Base-by-base conservation (phyloP, 2,888 invertebrate species). In the Ischnus inquisitorius region DNA sequence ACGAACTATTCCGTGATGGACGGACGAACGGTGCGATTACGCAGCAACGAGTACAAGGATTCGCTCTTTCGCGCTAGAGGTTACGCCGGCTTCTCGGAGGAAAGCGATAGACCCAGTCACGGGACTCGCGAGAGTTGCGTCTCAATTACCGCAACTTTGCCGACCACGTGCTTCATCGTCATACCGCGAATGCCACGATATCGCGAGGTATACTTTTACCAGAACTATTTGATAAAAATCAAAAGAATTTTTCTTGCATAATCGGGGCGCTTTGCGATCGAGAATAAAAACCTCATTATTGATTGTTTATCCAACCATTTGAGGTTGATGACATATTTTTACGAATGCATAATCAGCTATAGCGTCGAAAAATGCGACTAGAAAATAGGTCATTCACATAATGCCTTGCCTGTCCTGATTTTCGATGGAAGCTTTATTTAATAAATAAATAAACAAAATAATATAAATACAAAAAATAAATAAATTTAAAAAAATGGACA, bases 11-110 rank as follows among this genome's bases (percentile, higher is more conserved):
- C 64, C 22, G 82, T 69, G 78, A 78, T 68, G 78, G 72, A 83
- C 79, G 54, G 65, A 83, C 64, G 69, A 75, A 79, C 75, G 72
- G 77, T 72, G 43, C 75, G 75, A 65, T 83, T 83, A 83, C 74
- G 79, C 75, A 57, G 79, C 79, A 83, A 83, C 65, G 79, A 71
- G 83, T 71, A 83, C 83, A 83, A 83, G 83, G 83, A 75, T 83
- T 79, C 28, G 41, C 48, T 83, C 41, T 75, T 46, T 43, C 79
- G 83, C 46, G 5, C n/a, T n/a, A n/a, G 34, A 34, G 34, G 34
- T 34, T 34, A 34, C 34, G 34, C 34, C 4, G 34, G 8, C 34
- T 34, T 34, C 14, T 54, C 54, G 41, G 41, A 68, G 34, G 22
- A 34, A 71, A 39, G 41, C 14, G 19, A 51, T 46, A 46, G 54